Conservation (phyloP, 2,113 vertebrate genomes). For the Circaetus gallicus region DNA sequence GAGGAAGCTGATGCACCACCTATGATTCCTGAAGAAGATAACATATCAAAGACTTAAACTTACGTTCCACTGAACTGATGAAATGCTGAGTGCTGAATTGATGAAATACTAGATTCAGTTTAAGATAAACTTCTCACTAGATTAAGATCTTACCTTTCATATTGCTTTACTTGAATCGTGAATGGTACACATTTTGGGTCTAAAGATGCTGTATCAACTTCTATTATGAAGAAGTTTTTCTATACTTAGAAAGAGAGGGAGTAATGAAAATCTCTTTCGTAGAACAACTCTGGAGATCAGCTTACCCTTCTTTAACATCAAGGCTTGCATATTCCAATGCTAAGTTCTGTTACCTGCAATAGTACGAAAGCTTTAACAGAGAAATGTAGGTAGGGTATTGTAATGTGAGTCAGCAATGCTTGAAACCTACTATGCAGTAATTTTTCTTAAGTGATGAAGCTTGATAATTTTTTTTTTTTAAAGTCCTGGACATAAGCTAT, state of each 20-base stretch:
- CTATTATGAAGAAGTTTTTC: not conserved
- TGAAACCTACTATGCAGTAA: not conserved
- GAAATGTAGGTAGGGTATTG: not conserved
- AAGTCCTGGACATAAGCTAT: not conserved
- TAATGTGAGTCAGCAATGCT: not conserved
- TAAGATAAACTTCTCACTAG: not conserved
- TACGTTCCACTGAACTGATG: not conserved
- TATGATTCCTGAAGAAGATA: not conserved
- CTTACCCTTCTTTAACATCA: not conserved
- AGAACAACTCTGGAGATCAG: not conserved
- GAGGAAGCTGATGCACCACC: not conserved
- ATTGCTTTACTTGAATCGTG: not conserved
- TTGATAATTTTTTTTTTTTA: not conserved
- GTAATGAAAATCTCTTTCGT: not conserved
- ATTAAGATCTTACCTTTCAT: not conserved
- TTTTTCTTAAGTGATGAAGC: not conserved
- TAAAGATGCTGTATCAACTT: not conserved
- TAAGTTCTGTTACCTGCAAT: not conserved
- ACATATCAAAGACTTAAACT: not conserved
- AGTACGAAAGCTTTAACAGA: not conserved
- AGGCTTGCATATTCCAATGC: not conserved
- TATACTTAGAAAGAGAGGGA: not conserved
- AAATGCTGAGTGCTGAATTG: not conserved
- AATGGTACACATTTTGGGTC: not conserved
- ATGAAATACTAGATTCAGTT: not conserved